These are phyloP conservation scores for Rhingia campestris DNA, from an alignment of 2,888 invertebrate species.

Conservation along the genomic window DNA sequence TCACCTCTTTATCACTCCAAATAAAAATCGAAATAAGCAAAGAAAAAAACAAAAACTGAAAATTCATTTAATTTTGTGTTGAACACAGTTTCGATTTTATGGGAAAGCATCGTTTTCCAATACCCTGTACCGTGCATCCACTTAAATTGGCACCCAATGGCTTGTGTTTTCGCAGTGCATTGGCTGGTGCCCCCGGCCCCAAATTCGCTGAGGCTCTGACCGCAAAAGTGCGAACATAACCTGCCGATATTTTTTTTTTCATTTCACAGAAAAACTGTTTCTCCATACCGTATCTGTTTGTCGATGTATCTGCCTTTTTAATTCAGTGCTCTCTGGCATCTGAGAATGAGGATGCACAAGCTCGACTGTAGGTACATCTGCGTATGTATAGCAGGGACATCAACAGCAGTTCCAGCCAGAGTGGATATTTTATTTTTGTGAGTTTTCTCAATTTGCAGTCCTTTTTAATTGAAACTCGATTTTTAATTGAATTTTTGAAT, in stretches of 20 bases:
- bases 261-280: background rate
- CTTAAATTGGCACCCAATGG: too few relatives aligned
- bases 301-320: slow-evolving; percentile 42
- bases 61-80: too few relatives aligned
- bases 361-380: slow-evolving; percentile 2
- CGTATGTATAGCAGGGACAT: background rate
- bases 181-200: too few relatives aligned
- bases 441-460: slow-evolving; percentile 71
- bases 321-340: slow-evolving; percentile 50
- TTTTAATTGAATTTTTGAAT: slow-evolving; percentile 75
- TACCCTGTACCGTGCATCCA: too few relatives aligned
- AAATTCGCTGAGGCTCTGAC: background rate
- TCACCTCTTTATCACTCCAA: too few relatives aligned
- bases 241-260: background rate
- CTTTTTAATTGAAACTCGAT: slow-evolving; percentile 73
- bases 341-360: slow-evolving; percentile 21
- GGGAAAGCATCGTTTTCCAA: too few relatives aligned
- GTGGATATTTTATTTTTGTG: background rate
- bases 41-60: too few relatives aligned
- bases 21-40: too few relatives aligned
- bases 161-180: too few relatives aligned
- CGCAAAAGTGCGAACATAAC: slow-evolving; percentile 35
- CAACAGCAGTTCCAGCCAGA: slow-evolving; percentile 13
- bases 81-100: too few relatives aligned
- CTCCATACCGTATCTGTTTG: slow-evolving; percentile 4